Evolutionary conservation across 2,113 vertebrate genomes (phyloP).

Genomic region (Vicugna pacos): DNA sequence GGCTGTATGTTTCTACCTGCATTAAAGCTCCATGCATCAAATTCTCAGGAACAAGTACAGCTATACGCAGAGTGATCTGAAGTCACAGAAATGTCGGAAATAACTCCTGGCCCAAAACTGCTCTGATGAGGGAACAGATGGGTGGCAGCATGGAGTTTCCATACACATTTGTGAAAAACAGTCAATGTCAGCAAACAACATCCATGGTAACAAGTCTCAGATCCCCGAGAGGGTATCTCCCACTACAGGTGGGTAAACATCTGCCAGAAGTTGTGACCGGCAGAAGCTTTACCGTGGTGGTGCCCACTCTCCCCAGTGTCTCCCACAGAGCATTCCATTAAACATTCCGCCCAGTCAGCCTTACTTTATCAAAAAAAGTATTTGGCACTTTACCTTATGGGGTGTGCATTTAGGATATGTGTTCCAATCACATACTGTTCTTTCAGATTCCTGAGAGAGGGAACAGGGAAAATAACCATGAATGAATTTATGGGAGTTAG

Average conservation of each 20-base stretch:
- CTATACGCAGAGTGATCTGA: not conserved
- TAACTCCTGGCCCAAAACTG: constrained; percentile 46
- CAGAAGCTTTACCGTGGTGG: not conserved
- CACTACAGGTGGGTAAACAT: constrained; percentile 10
- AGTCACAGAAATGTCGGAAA: constrained; percentile 54
- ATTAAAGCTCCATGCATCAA: not conserved
- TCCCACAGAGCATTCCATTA: not conserved
- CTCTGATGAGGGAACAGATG: constrained; percentile 70
- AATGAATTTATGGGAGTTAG: not conserved
- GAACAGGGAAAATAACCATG: not conserved
- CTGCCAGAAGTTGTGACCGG: constrained; percentile 59
- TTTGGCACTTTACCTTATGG: not conserved
- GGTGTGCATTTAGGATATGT: not conserved
- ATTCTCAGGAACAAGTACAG: not conserved
- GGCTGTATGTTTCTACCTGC: not conserved
- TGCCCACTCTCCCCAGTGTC: too few relatives aligned
- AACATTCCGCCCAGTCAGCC: not conserved
- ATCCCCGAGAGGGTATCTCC: constrained; percentile 54
- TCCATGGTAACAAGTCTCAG: constrained; percentile 48
- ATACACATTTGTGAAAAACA: constrained; percentile 27
- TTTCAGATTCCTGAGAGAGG: not conserved
- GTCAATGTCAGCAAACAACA: constrained; percentile 66
- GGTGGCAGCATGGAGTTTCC: constrained; percentile 69
- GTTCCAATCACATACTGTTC: not conserved
- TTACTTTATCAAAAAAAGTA: not conserved